A percentile compares a stretch with the other conserved stretches of the same genome.
phyloP scores from a whole-genome alignment of 2,888 invertebrate genomes.

The Phlogophora meticulosa region DNA sequence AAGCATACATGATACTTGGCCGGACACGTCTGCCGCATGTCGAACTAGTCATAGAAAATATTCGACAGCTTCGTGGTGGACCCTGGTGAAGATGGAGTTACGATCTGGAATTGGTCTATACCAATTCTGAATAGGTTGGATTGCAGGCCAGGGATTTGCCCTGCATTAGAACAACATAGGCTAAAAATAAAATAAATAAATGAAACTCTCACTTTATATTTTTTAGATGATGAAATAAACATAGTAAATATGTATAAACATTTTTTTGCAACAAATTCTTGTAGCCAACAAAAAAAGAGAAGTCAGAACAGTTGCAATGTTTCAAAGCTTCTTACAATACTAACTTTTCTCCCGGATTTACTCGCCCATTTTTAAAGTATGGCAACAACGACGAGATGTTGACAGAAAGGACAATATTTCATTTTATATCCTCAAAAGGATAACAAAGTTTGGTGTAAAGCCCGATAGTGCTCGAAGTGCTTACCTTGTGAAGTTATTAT shows the following conservation, averaged over 20 bases:
- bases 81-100: too few species aligned
- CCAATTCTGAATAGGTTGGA: too few species aligned
- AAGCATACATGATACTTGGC: too few species aligned
- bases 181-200: too few species aligned
- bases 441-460: constrained; percentile 1
- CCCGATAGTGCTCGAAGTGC: background rate
- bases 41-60: too few species aligned
- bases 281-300: background rate
- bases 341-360: constrained; percentile 2
- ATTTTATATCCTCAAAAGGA: constrained; percentile 16
- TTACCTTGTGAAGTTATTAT: constrained; percentile 12
- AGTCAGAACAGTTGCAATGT: background rate
- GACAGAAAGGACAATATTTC: constrained; percentile 14
- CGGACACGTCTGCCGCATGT: too few species aligned
- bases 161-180: too few species aligned
- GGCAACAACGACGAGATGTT: background rate
- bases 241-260: background rate
- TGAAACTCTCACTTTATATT: too few species aligned
- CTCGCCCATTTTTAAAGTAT: background rate
- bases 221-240: too few species aligned
- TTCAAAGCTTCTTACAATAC: background rate
- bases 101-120: too few species aligned
- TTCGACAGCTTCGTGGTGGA: too few species aligned
- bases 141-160: too few species aligned
- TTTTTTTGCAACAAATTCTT: background rate